Conservation (phyloP, 2,888 invertebrate species). For the Actias luna region DNA sequence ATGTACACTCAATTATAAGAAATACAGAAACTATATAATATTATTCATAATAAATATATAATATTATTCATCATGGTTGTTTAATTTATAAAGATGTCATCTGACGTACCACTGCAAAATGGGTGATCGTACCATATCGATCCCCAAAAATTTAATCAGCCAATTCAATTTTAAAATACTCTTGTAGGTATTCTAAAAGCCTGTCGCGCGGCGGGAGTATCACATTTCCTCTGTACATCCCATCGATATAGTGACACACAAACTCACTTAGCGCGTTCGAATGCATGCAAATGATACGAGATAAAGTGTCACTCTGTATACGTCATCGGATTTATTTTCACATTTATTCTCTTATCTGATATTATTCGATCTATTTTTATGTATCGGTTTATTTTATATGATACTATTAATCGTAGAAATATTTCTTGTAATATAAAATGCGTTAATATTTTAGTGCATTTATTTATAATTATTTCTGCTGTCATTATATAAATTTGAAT, state of each 20-base stretch:
- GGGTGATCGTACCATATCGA: too few relatives aligned
- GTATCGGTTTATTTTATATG: not conserved
- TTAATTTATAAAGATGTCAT: too few relatives aligned
- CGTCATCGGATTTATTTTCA: constrained; percentile 10
- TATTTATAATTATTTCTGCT: too few relatives aligned
- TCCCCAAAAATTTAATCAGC: not conserved
- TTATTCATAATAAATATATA: too few relatives aligned
- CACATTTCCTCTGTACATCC: constrained; percentile 35
- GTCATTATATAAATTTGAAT: too few relatives aligned
- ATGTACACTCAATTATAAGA: too few relatives aligned
- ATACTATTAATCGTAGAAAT: too few relatives aligned
- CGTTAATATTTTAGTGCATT: too few relatives aligned
- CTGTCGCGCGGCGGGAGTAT: constrained; percentile 36
- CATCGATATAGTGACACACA: constrained; percentile 36
- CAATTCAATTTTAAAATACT: not conserved
- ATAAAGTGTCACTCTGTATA: constrained; percentile 18
- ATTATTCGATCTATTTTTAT: not conserved
- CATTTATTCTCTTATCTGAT: not conserved
- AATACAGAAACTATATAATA: too few relatives aligned
- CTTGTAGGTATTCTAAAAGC: not conserved
- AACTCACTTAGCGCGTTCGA: constrained; percentile 38
- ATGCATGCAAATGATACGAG: constrained; percentile 40
- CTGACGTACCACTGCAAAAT: too few relatives aligned
- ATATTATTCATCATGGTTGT: too few relatives aligned
- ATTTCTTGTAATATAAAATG: too few relatives aligned